Evolutionary conservation across 2,888 invertebrate genomes (phyloP).

Genomic region (Drosophila setosimentum): DNA sequence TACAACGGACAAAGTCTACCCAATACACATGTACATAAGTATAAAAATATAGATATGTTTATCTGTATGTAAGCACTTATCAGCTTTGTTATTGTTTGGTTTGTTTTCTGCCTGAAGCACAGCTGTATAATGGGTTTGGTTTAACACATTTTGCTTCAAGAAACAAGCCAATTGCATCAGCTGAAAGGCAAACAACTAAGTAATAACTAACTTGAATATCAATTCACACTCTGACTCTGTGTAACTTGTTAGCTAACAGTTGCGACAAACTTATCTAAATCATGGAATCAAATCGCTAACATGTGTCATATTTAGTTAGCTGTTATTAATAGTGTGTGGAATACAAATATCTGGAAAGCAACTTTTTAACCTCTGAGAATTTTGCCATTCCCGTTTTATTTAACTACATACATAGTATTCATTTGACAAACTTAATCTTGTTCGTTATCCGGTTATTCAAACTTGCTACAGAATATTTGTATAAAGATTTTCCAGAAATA

Average conservation of each 20-base stretch:
- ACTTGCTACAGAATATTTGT: not conserved
- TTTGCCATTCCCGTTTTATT: not conserved
- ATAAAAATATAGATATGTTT: not conserved
- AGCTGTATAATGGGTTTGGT: not conserved
- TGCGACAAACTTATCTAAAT: not conserved
- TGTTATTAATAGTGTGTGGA: not conserved
- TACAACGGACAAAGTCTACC: constrained; percentile 45
- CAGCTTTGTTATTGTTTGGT: constrained; percentile 33
- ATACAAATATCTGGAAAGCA: constrained; percentile 11
- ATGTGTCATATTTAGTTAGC: constrained; percentile 4
- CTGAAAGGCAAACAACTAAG: not conserved
- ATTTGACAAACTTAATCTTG: too few species aligned
- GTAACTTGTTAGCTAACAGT: not conserved
- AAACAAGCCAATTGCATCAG: constrained; percentile 9
- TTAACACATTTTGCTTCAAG: constrained; percentile 1
- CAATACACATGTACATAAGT: constrained; percentile 1
- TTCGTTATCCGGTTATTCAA: not conserved
- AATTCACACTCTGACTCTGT: not conserved
- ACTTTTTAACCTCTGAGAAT: not conserved
- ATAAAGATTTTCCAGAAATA: not conserved
- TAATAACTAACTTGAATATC: constrained; percentile 2
- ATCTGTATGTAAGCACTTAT: constrained; percentile 34
- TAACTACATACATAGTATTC: not conserved
- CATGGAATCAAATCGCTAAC: not conserved
- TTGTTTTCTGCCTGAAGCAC: not conserved